A percentile compares a stretch with the other conserved stretches of the same genome.
These are phyloP conservation scores for Yponomeuta cagnagella DNA, from an alignment of 2,888 invertebrate genomes.

Conservation along the genomic window DNA sequence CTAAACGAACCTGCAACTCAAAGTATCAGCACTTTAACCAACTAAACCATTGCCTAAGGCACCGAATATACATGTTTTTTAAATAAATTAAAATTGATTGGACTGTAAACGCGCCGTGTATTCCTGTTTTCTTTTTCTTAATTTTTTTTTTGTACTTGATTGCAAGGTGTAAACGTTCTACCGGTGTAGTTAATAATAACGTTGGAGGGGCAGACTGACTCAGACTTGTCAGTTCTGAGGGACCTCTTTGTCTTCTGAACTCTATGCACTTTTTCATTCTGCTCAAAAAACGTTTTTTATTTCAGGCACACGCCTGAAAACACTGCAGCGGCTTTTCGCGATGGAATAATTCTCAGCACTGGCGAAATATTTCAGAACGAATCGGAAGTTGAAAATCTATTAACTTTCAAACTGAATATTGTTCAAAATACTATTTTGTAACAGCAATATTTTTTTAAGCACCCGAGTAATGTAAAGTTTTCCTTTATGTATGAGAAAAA, in stretches of 20 bases:
- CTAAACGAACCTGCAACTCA: no score
- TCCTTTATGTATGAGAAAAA: no score
- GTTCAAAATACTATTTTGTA: not conserved
- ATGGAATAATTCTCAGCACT: not conserved
- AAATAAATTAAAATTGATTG: no score
- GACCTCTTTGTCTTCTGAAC: not conserved
- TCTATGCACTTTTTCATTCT: slow-evolving; percentile 4
- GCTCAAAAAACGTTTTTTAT: not conserved
- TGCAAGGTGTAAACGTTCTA: not conserved
- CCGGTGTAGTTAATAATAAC: slow-evolving; percentile 1
- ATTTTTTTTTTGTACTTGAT: not conserved
- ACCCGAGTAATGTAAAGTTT: no score
- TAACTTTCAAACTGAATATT: not conserved
- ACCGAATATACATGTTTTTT: no score
- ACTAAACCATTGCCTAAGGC: no score
- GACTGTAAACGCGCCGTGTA: no score
- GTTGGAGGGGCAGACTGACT: not conserved
- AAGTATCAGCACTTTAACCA: no score
- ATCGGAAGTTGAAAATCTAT: not conserved
- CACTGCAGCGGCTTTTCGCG: not conserved
- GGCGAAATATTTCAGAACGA: not conserved
- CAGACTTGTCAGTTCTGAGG: not conserved
- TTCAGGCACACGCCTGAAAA: not conserved
- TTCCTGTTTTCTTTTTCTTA: no score
- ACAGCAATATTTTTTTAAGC: no score